Evolutionary conservation across 2,797 vertebrate species (phyloP).

Genomic region (Hippocampus kuda): DNA sequence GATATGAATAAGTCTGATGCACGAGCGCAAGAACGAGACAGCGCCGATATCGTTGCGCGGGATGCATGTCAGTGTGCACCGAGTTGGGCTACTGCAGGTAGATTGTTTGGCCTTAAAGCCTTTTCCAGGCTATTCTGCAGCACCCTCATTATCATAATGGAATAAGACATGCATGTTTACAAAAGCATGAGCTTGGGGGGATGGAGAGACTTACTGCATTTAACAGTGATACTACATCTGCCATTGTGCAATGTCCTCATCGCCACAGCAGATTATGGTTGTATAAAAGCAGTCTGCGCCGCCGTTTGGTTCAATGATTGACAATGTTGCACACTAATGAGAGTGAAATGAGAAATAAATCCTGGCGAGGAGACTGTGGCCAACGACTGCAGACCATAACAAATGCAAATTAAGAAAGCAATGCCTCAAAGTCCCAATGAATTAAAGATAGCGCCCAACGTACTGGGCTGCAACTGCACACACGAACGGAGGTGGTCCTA

Average conservation of each 20-base stretch:
- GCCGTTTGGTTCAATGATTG: not conserved
- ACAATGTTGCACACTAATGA: not conserved
- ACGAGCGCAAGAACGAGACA: not conserved
- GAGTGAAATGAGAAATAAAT: conserved; percentile 6
- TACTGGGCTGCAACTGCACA: not conserved
- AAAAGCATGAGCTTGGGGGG: conserved; percentile 30
- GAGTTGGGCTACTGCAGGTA: conserved; percentile 20
- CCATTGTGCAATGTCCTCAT: not conserved
- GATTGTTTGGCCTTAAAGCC: conserved; percentile 18
- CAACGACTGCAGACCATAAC: conserved; percentile 6
- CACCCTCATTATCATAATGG: conserved; percentile 44
- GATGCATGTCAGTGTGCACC: conserved; percentile 20
- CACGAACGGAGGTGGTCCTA: not conserved
- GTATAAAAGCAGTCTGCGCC: not conserved
- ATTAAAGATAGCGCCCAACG: not conserved
- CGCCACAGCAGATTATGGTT: not conserved
- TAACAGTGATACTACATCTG: conserved; percentile 2
- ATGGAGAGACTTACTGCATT: conserved; percentile 21
- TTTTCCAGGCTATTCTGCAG: conserved; percentile 26
- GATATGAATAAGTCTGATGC: not conserved
- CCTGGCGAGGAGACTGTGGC: conserved; percentile 1
- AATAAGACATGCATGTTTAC: conserved; percentile 48
- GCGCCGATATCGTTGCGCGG: no score
- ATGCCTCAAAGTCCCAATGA: not conserved
- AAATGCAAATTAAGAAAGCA: conserved; percentile 5